Percentiles rank a stretch among this genome's conserved stretches.
phyloP scores from a whole-genome alignment of 2,797 vertebrate genomes.

The Onychomys arenicola region DNA sequence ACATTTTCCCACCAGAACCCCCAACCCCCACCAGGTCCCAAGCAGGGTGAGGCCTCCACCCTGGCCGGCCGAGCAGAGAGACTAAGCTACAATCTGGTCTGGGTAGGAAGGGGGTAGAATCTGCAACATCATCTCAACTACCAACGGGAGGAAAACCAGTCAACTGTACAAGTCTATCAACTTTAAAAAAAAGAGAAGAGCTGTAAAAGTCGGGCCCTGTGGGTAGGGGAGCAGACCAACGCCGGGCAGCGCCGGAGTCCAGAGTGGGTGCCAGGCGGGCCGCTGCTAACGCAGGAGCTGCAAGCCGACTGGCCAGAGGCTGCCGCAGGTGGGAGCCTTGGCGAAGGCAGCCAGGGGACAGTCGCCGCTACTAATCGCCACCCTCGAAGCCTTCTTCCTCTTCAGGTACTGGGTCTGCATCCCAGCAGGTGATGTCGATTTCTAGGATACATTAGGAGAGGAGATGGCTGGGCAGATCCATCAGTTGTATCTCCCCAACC shows the following conservation, averaged over 20 bases:
- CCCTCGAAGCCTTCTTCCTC: constrained; percentile 93
- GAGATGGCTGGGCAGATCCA: background rate
- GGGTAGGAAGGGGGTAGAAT: constrained; percentile 58
- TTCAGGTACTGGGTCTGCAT: constrained; percentile 95
- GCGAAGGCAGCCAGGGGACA: constrained; percentile 62
- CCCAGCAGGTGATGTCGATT: constrained; percentile 99
- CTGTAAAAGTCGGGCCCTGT: constrained; percentile 86
- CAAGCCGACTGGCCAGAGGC: constrained; percentile 75
- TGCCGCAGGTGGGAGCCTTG: constrained; percentile 56
- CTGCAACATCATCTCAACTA: constrained; percentile 83
- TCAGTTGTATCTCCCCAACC: background rate
- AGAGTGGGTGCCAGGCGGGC: constrained; percentile 78
- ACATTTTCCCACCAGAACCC: constrained; percentile 76
- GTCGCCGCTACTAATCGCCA: constrained; percentile 78
- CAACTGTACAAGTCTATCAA: constrained; percentile 88
- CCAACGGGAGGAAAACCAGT: constrained; percentile 83
- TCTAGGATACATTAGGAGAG: constrained; percentile 86
- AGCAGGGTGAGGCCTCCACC: constrained; percentile 69
- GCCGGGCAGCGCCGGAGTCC: constrained; percentile 68
- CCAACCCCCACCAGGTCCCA: constrained; percentile 72
- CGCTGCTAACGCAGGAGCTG: constrained; percentile 75
- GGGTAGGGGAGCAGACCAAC: constrained; percentile 72
- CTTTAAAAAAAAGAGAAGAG: constrained; percentile 85
- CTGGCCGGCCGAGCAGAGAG: constrained; percentile 68
- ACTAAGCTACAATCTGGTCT: constrained; percentile 80